Evolutionary conservation across 2,888 invertebrate species (phyloP).

Genomic region (Yponomeuta evonymella): DNA sequence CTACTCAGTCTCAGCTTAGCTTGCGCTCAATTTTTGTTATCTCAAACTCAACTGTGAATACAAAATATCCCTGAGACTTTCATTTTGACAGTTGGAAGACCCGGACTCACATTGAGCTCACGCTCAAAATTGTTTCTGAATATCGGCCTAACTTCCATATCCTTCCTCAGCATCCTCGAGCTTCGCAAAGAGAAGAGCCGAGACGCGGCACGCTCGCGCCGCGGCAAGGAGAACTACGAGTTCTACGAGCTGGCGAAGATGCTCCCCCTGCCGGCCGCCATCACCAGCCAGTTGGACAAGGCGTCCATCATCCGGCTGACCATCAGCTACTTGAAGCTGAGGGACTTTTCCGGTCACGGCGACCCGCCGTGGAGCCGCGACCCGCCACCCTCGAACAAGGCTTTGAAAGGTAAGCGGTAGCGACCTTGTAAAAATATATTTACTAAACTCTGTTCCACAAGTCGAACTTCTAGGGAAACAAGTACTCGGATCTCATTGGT

Average conservation of each 20-base stretch:
- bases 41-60: too few species aligned
- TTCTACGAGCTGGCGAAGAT: constrained; percentile 97
- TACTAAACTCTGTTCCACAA: too few species aligned
- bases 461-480: too few species aligned
- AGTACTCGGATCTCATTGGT: too few species aligned
- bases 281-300: constrained; percentile 95
- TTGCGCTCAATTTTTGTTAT: too few species aligned
- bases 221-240: constrained; percentile 97
- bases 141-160: constrained; percentile 31
- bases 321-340: constrained; percentile 94
- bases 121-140: too few species aligned
- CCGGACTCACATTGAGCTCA: too few species aligned
- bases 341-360: constrained; percentile 96
- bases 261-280: constrained; percentile 92
- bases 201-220: constrained; percentile 92
- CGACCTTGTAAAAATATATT: too few species aligned
- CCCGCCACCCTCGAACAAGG: constrained; percentile 85
- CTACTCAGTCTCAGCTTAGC: too few species aligned
- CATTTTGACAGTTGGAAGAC: too few species aligned
- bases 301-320: constrained; percentile 97
- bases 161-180: constrained; percentile 87
- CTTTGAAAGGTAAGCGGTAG: constrained; percentile 83
- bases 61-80: too few species aligned
- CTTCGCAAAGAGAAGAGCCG: constrained; percentile 94
- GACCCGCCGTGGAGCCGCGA: constrained; percentile 97